Evolutionary conservation across 2,113 vertebrate genomes (phyloP), one percentile per base, ranked within the genome.

Genomic region (Nothocercus julius): DNA sequence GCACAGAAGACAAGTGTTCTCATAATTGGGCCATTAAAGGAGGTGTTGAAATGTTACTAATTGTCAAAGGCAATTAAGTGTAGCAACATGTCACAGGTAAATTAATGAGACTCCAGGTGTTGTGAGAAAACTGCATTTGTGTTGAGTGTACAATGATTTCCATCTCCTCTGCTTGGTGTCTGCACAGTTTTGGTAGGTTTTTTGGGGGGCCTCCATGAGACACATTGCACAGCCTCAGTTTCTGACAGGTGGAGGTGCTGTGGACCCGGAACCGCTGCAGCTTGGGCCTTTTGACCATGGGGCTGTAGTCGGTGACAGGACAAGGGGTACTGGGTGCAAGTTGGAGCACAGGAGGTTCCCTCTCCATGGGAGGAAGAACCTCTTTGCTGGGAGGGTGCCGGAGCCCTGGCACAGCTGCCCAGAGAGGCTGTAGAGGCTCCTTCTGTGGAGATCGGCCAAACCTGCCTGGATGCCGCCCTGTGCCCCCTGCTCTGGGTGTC

Each of bases 21-120:
- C 93, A 95, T 98, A 98, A 98, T 98, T 97, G 97, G 96, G 93
- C 93, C 96, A 97, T 98, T 98, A 98, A 97, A 97, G 96, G 93
- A 97, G 96, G 97, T 98, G 98, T 98, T 98, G 97, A 97, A 97
- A 98, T 98, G 97, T 97, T 98, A 92, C 98, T 98, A 98, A 98
- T 98, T 98, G 98, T 98, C 97, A 98, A 97, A 97, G 91, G 97
- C 97, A 97, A 98, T 98, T 98, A 98, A 98, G 96, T 98, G 96
- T 96, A 97, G 97, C 97, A 98, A 98, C 97, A 96, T 98, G 97
- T 98, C 98, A 97, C 97, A 98, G 97, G 97, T 98, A 98, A 98
- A 98, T 98, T 98, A 98, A 98, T 4, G 81, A 97, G 95, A 56
- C 96, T 96, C 92, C 96, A 98, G 97, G 96, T 97, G 98, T 89